Percentiles rank a stretch among this genome's conserved stretches.
Conservation (phyloP, 30 jellyfish, hydroid and myxozoan species). For the Cassiopea andromeda region DNA sequence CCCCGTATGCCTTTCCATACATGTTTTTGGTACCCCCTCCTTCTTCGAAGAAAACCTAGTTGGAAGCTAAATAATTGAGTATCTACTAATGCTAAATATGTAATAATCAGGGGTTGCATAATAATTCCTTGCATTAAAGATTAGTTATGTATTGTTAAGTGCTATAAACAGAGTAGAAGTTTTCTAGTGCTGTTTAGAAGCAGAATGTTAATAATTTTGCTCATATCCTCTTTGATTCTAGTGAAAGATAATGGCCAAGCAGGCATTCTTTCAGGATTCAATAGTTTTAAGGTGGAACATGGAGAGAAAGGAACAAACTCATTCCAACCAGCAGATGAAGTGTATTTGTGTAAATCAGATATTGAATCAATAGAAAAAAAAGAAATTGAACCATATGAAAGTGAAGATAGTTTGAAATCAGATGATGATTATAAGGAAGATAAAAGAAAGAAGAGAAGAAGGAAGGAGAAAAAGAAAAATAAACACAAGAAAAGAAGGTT, state of each 20-base stretch:
- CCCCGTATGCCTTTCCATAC: neutral
- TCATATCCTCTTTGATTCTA: neutral
- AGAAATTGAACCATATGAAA: neutral
- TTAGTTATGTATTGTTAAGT: neutral
- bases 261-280: neutral
- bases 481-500: constrained; percentile 16
- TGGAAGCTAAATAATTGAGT: neutral
- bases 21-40: neutral
- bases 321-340: neutral
- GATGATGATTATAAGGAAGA: neutral
- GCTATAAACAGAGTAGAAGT: no score
- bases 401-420: neutral
- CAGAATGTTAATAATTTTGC: neutral
- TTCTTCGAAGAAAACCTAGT: neutral
- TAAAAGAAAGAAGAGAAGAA: constrained; percentile 16
- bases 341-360: neutral
- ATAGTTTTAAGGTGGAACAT: neutral
- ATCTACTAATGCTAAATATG: neutral
- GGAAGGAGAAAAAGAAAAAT: constrained; percentile 24
- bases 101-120: neutral
- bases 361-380: neutral
- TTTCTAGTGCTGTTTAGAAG: neutral
- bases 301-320: neutral
- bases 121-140: neutral
- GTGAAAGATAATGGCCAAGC: neutral